Evolutionary conservation across 2,888 invertebrate species (phyloP).

Genomic region (Cryptosula pallasiana): DNA sequence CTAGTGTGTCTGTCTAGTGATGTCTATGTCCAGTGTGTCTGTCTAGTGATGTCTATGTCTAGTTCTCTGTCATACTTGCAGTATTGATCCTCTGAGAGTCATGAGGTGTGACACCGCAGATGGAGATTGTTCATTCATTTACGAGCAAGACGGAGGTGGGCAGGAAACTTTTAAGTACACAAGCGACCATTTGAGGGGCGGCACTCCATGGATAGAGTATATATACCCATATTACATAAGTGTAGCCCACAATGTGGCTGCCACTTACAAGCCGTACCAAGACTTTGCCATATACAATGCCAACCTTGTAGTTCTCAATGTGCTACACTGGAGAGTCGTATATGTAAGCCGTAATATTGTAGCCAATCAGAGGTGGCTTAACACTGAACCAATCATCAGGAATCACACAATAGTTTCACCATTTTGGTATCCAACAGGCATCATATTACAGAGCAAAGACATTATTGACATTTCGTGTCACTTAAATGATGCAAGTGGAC

Average conservation of each 20-base stretch:
- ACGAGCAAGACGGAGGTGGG: slow-evolving; percentile 3
- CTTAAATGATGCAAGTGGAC: slow-evolving; percentile 19
- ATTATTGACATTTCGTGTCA: slow-evolving; percentile 20
- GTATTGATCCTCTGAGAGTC: slow-evolving; percentile 20
- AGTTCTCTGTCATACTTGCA: no score
- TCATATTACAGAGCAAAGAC: slow-evolving; percentile 7
- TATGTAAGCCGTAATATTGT: slow-evolving; percentile 17
- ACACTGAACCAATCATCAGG: slow-evolving; percentile 14
- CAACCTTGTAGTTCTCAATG: slow-evolving; percentile 9
- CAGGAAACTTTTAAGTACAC: neutral
- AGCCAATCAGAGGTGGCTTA: neutral
- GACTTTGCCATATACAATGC: slow-evolving; percentile 22
- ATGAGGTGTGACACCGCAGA: neutral
- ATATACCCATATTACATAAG: slow-evolving; percentile 22
- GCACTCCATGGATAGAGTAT: slow-evolving; percentile 23
- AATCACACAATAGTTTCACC: slow-evolving; percentile 6
- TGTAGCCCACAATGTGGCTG: slow-evolving; percentile 17
- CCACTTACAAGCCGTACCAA: slow-evolving; percentile 4
- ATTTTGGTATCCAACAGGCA: slow-evolving; percentile 23
- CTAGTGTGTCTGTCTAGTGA: no score
- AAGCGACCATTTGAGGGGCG: slow-evolving; percentile 22
- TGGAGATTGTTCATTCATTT: slow-evolving; percentile 21
- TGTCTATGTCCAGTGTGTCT: no score
- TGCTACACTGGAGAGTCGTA: slow-evolving; percentile 22
- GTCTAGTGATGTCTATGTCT: no score